A percentile compares a stretch with the other conserved stretches of the same genome.
Evolutionary conservation across 2,113 vertebrate genomes (phyloP).

Genomic region (Carassius carassius): DNA sequence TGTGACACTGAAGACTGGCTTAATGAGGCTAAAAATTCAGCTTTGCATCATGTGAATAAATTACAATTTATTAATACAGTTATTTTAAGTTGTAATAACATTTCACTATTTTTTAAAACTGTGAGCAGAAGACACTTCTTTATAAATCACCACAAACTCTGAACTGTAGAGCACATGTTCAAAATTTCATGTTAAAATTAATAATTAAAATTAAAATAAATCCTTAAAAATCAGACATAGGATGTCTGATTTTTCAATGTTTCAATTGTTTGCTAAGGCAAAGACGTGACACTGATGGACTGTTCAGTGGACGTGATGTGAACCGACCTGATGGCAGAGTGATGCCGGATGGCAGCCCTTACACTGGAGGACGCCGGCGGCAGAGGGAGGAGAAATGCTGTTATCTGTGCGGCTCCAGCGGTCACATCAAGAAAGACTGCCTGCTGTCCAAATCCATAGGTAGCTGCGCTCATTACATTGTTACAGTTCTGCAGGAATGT

Average conservation of each 20-base stretch:
- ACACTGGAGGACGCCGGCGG: constrained; percentile 8
- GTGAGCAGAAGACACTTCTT: not conserved
- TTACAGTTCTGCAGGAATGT: not conserved
- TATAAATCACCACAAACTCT: not conserved
- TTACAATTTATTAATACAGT: not conserved
- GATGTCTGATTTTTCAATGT: not conserved
- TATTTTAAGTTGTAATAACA: not conserved
- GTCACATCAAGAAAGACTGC: constrained; percentile 93
- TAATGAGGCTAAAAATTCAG: not conserved
- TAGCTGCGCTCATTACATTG: not conserved
- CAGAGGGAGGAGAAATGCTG: constrained; percentile 82
- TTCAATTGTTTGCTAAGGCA: not conserved
- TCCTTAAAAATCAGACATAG: not conserved
- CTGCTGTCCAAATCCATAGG: constrained; percentile 53
- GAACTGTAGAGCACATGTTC: not conserved
- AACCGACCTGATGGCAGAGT: constrained; percentile 71
- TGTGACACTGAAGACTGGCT: not conserved
- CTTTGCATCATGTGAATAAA: no score
- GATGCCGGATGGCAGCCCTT: constrained; percentile 92
- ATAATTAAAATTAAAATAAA: not conserved
- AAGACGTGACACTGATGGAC: constrained; percentile 2
- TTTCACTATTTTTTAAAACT: not conserved
- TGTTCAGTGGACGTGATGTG: not conserved
- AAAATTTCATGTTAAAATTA: no score
- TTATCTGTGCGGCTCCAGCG: constrained; percentile 93